Conservation (phyloP, 2,797 vertebrate species). For the Scyliorhinus canicula region DNA sequence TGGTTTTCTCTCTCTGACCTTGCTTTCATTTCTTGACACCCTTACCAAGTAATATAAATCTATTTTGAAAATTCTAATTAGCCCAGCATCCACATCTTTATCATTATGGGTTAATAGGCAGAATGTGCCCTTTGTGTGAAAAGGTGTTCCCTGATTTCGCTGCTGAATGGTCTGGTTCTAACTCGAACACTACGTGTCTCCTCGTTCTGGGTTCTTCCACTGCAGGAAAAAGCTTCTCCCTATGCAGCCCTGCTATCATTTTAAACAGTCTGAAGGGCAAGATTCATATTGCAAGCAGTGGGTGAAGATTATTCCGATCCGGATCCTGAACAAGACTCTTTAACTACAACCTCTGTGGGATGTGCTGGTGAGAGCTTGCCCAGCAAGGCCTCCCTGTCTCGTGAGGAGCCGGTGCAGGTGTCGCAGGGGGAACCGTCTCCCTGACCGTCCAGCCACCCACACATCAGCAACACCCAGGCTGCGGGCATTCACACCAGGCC, state of each 20-base stretch:
- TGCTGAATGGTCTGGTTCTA: neutral
- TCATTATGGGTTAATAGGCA: neutral
- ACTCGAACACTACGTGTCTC: too few species aligned
- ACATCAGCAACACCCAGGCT: neutral
- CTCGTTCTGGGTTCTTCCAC: too few species aligned
- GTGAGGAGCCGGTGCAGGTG: neutral
- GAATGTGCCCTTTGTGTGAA: neutral
- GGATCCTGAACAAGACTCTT: neutral
- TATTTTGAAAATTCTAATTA: too few species aligned
- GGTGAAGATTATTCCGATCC: neutral
- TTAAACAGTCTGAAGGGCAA: neutral
- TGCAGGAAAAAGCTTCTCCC: too few species aligned
- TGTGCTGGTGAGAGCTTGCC: neutral
- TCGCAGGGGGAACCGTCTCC: neutral
- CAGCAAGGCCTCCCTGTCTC: neutral
- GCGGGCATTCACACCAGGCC: too few species aligned
- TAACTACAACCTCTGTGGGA: neutral
- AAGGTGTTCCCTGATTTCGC: neutral
- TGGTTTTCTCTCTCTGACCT: too few species aligned
- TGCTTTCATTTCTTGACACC: too few species aligned
- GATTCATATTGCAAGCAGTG: neutral
- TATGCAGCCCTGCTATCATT: too few species aligned
- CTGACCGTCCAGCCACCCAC: neutral
- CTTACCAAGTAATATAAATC: too few species aligned
- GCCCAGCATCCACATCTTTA: too few species aligned